These are phyloP conservation scores for Catamblyrhynchus diadema DNA, from an alignment of 2,797 vertebrate genomes.

Conservation along the genomic window DNA sequence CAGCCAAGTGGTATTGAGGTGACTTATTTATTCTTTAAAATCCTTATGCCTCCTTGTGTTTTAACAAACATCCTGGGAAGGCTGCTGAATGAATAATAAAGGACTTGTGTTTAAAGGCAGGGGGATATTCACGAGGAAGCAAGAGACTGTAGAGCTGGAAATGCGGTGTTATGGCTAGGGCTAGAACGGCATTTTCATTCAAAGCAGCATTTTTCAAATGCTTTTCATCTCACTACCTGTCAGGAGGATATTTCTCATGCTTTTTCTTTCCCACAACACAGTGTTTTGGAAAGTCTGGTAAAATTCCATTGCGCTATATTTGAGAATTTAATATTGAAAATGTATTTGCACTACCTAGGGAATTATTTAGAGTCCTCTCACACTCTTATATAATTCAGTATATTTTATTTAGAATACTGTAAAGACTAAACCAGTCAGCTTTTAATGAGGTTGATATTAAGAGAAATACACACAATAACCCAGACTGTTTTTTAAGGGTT, in stretches of 20 bases:
- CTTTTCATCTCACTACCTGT: constrained; percentile 8
- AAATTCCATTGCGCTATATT: neutral
- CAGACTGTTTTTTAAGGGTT: neutral
- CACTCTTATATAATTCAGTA: neutral
- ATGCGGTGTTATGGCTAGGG: neutral
- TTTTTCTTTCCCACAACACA: neutral
- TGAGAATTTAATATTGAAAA: neutral
- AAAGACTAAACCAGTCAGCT: neutral
- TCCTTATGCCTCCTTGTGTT: neutral
- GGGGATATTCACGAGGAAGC: neutral
- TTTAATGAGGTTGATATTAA: neutral
- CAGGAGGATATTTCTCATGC: neutral
- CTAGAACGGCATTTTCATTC: neutral
- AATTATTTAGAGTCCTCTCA: neutral
- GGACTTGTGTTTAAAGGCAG: neutral
- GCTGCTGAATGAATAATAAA: constrained; percentile 6
- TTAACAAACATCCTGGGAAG: neutral
- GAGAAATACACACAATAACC: neutral
- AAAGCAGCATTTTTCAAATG: constrained; percentile 16
- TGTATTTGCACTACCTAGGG: neutral
- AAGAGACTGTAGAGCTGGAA: neutral
- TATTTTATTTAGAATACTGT: neutral
- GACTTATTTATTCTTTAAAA: constrained; percentile 13
- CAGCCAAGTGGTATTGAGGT: neutral
- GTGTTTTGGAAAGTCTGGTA: neutral